A percentile compares a stretch with the other conserved stretches of the same genome.
Conservation (phyloP, 2,113 vertebrate genomes). For the Colistium nudipinnis region DNA sequence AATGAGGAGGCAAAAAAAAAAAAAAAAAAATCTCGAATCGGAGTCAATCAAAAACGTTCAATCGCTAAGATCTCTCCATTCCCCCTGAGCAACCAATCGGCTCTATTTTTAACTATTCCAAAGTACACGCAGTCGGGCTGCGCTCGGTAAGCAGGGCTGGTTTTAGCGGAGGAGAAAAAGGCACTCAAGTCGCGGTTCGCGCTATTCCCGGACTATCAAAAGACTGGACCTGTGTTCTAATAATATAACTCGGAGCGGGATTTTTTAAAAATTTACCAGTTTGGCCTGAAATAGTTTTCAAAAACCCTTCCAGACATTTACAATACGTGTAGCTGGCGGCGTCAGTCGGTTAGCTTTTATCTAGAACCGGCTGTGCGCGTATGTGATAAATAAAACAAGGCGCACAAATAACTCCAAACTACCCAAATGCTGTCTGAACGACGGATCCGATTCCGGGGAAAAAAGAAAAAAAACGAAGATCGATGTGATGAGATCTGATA, state of each 20-base stretch:
- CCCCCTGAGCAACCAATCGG: conserved; percentile 57
- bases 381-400: conserved; percentile 10
- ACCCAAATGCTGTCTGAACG: no score
- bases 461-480: neutral
- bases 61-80: conserved; percentile 51
- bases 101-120: conserved; percentile 74
- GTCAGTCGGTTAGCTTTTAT: conserved; percentile 49
- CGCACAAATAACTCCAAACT: neutral
- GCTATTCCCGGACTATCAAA: conserved; percentile 74
- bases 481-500: no score
- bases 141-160: conserved; percentile 57
- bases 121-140: conserved; percentile 60
- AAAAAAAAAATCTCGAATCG: conserved; percentile 49
- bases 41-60: conserved; percentile 56
- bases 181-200: conserved; percentile 43
- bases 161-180: conserved; percentile 59
- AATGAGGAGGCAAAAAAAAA: conserved; percentile 53
- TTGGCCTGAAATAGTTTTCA: conserved; percentile 67
- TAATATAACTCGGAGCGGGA: conserved; percentile 66
- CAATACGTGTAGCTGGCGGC: conserved; percentile 1
- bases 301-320: conserved; percentile 46
- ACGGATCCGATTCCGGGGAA: no score
- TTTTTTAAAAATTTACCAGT: conserved; percentile 55
- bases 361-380: neutral
- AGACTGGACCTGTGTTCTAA: conserved; percentile 63